These are phyloP conservation scores for Mechanitis messenoides DNA, from an alignment of 2,888 invertebrate genomes.

Conservation along the genomic window DNA sequence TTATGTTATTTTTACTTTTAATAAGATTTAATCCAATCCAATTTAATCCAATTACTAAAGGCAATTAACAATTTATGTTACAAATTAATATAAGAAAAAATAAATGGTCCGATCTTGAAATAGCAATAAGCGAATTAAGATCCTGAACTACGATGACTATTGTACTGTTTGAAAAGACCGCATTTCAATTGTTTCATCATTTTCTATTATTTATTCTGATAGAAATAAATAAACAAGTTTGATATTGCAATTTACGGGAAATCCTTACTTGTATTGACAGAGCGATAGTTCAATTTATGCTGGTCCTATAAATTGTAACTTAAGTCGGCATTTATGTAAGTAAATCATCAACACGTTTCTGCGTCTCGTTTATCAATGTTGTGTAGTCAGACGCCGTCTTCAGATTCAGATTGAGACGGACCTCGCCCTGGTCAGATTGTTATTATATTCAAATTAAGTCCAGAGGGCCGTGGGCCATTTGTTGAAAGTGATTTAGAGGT, in stretches of 20 bases:
- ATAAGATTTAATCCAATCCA: too few species aligned
- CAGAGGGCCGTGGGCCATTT: conserved; percentile 30
- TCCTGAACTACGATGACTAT: too few species aligned
- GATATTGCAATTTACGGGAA: neutral
- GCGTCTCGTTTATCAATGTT: conserved; percentile 30
- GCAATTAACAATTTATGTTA: too few species aligned
- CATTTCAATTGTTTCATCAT: neutral
- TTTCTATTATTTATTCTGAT: neutral
- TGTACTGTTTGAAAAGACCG: neutral
- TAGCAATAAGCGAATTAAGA: too few species aligned
- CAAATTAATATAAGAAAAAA: too few species aligned
- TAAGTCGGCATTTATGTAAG: conserved; percentile 30
- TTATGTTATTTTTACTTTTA: too few species aligned
- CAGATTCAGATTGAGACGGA: conserved; percentile 26
- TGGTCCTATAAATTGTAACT: conserved; percentile 28
- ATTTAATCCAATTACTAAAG: too few species aligned
- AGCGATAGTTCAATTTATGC: conserved; percentile 2
- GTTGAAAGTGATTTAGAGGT: conserved; percentile 35
- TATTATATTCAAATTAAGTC: conserved; percentile 37
- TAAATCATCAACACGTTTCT: conserved; percentile 35
- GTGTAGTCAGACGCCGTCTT: conserved; percentile 23
- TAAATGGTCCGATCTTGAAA: too few species aligned
- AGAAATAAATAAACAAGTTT: neutral
- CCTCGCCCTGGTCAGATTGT: conserved; percentile 27
- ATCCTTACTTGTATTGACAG: conserved; percentile 3